Conservation (phyloP, 2,113 vertebrate genomes). For the Amblyornis subalaris region DNA sequence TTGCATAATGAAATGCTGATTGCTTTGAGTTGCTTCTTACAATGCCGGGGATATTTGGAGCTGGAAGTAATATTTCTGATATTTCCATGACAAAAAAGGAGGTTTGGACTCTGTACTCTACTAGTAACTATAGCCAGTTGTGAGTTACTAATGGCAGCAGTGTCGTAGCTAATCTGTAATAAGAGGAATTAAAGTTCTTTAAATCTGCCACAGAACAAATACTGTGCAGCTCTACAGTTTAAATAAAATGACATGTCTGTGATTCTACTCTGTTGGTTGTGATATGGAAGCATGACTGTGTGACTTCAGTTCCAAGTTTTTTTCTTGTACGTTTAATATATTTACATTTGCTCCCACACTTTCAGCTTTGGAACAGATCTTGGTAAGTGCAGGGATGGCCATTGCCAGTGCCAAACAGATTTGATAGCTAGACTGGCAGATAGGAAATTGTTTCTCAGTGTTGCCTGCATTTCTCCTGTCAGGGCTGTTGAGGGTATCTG, state of each 20-base stretch:
- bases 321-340: not conserved
- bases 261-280: not conserved
- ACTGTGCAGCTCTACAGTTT: not conserved
- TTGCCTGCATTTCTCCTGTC: not conserved
- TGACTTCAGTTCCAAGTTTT: not conserved
- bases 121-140: not conserved
- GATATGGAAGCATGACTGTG: not conserved
- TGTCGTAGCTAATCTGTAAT: not conserved
- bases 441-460: not conserved
- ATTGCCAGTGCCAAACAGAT: not conserved
- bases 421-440: not conserved
- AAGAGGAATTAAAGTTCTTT: not conserved
- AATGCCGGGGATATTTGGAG: not conserved
- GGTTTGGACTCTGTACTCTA: not conserved
- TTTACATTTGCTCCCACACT: not conserved
- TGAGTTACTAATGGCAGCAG: not conserved
- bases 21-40: not conserved
- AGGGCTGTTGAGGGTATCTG: not conserved
- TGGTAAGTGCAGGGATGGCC: not conserved
- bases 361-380: not conserved
- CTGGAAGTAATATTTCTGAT: not conserved
- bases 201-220: not conserved
- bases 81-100: not conserved
- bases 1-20: not conserved
- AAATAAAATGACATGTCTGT: not conserved